These are phyloP conservation scores for Rhizoglyphus robini DNA, from an alignment of 1,140 invertebrate genomes.

Conservation along the genomic window DNA sequence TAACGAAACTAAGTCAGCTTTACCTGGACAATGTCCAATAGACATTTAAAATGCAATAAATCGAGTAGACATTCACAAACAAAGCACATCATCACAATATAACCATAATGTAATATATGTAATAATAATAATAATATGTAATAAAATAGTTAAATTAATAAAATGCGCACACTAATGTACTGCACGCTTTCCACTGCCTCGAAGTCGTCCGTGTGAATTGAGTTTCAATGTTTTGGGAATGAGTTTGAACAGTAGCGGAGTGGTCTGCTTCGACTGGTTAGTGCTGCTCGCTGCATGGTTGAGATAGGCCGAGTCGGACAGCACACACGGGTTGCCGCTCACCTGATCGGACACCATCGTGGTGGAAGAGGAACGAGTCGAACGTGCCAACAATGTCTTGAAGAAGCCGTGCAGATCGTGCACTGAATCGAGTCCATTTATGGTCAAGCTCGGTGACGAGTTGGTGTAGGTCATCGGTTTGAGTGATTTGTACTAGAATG, in stretches of 20 bases:
- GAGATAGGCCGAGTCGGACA: neutral
- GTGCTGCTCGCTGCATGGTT: neutral
- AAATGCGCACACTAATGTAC: too few species aligned
- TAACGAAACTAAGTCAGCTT: too few species aligned
- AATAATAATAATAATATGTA: too few species aligned
- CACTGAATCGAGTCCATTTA: neutral
- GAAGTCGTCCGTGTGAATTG: neutral
- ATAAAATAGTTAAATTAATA: too few species aligned
- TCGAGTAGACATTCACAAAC: too few species aligned
- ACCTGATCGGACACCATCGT: neutral
- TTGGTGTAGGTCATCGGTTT: neutral
- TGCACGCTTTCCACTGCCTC: neutral
- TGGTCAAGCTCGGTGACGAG: neutral
- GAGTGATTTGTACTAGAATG: neutral
- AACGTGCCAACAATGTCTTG: neutral
- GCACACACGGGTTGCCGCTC: too few species aligned
- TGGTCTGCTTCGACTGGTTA: neutral
- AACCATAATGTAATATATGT: too few species aligned
- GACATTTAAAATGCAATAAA: too few species aligned
- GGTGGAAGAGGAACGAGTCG: neutral
- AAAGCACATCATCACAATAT: too few species aligned
- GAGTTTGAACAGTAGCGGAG: neutral
- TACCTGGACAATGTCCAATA: too few species aligned
- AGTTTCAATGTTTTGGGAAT: neutral
- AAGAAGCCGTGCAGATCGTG: constrained; percentile 8